These are phyloP conservation scores for Athalia rosae DNA, from an alignment of 2,888 invertebrate genomes.

Conservation along the genomic window DNA sequence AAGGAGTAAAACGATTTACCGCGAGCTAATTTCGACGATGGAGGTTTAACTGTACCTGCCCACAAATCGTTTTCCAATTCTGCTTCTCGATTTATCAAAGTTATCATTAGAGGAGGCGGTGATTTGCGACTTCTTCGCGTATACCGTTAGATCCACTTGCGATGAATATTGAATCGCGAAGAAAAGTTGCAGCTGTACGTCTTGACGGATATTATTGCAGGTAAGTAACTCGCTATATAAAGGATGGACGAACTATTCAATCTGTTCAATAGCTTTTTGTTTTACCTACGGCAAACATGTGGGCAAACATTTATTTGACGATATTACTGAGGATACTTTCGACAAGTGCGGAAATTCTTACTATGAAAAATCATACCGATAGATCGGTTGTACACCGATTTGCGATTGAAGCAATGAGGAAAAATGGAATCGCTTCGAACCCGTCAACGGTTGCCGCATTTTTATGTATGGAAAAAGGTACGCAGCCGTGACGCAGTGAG, in stretches of 20 bases:
- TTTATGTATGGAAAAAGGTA: conserved; percentile 57
- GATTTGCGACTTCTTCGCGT: neutral
- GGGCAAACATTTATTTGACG: neutral
- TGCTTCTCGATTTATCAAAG: neutral
- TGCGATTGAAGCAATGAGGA: conserved; percentile 8
- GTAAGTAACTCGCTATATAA: neutral
- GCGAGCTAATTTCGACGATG: too few species aligned
- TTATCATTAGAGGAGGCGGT: conserved; percentile 6
- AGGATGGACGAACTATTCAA: neutral
- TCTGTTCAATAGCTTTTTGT: neutral
- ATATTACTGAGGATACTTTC: conserved; percentile 1
- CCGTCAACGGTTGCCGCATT: conserved; percentile 56
- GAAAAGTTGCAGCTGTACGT: neutral
- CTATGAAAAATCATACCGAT: neutral
- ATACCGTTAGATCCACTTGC: neutral
- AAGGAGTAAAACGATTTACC: too few species aligned
- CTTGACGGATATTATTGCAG: neutral
- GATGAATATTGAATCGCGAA: conserved; percentile 21
- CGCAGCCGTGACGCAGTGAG: neutral
- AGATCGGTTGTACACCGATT: neutral
- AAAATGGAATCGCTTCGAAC: conserved; percentile 16
- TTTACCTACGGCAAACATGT: neutral
- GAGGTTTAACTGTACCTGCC: neutral
- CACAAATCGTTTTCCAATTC: conserved; percentile 13
- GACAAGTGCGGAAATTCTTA: neutral